These are phyloP conservation scores for Chloroclystis v-ata DNA, from an alignment of 2,888 invertebrate species.

Conservation along the genomic window DNA sequence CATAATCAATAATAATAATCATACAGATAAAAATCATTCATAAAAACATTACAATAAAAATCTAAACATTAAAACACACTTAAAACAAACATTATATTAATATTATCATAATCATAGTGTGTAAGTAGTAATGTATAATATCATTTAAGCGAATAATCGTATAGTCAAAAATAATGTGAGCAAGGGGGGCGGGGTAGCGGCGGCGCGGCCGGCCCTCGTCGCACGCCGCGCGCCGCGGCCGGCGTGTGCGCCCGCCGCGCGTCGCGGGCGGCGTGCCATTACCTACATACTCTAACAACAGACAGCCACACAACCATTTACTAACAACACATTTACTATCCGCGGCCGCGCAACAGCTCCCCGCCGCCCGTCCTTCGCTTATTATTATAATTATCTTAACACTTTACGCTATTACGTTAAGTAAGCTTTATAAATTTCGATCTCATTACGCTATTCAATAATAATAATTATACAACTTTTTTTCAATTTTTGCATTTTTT, in stretches of 20 bases:
- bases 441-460: slow-evolving; percentile 75
- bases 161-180: slow-evolving; percentile 77
- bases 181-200: slow-evolving; percentile 65
- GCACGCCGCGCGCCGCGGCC: too few relatives aligned
- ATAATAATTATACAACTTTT: slow-evolving; percentile 78
- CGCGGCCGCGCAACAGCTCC: slow-evolving; percentile 43
- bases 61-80: slow-evolving; percentile 79
- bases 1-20: slow-evolving; percentile 71
- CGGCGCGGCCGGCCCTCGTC: not conserved
- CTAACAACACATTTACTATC: slow-evolving; percentile 50
- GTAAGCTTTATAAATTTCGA: slow-evolving; percentile 78
- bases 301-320: slow-evolving; percentile 15
- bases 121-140: slow-evolving; percentile 72
- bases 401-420: slow-evolving; percentile 77
- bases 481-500: slow-evolving; percentile 74
- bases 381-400: slow-evolving; percentile 74
- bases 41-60: slow-evolving; percentile 79
- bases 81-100: slow-evolving; percentile 79
- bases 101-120: slow-evolving; percentile 77
- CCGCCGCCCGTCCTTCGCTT: slow-evolving; percentile 66
- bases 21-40: slow-evolving; percentile 79
- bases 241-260: too few relatives aligned
- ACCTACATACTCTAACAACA: slow-evolving; percentile 9
- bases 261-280: too few relatives aligned
- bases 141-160: slow-evolving; percentile 77